phyloP scores from a whole-genome alignment of 2,888 invertebrate species.

The Tachina fera region DNA sequence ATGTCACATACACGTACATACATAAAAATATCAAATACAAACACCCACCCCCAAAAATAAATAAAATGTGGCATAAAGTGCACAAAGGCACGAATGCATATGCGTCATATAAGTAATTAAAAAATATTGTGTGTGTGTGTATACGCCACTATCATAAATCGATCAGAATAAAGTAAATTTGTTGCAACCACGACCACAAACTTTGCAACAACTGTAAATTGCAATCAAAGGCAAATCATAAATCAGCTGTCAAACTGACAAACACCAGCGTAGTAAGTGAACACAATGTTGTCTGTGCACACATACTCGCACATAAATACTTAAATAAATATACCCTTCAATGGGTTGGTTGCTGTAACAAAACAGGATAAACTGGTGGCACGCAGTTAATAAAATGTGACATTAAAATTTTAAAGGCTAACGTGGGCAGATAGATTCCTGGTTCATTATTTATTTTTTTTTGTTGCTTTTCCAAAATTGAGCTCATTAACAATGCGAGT shows the following conservation, averaged over 20 bases:
- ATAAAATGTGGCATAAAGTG: conserved; percentile 56
- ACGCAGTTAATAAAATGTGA: conserved; percentile 73
- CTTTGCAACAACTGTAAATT: conserved; percentile 72
- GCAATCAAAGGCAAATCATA: conserved; percentile 75
- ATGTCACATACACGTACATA: conserved; percentile 11
- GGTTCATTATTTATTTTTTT: conserved; percentile 25
- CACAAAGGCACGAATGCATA: conserved; percentile 52
- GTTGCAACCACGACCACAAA: conserved; percentile 53
- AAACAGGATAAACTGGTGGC: conserved; percentile 41
- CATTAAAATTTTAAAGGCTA: conserved; percentile 72
- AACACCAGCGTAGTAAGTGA: conserved; percentile 54
- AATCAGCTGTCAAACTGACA: conserved; percentile 76
- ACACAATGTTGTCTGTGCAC: conserved; percentile 26
- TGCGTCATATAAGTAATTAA: conserved; percentile 72
- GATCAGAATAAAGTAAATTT: conserved; percentile 51
- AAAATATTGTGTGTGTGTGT: conserved; percentile 50
- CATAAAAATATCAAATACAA: background rate
- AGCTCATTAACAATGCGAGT: conserved; percentile 51
- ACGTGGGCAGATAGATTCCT: conserved; percentile 38
- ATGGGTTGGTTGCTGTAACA: conserved; percentile 14
- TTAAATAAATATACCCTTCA: conserved; percentile 27
- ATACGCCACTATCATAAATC: conserved; percentile 61
- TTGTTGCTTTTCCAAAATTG: conserved; percentile 20
- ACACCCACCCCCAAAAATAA: conserved; percentile 23
- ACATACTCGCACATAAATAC: background rate